Evolutionary conservation across 2,888 invertebrate species (phyloP), one percentile per base, ranked within the genome.

Genomic region (Anthophora plumipes): DNA sequence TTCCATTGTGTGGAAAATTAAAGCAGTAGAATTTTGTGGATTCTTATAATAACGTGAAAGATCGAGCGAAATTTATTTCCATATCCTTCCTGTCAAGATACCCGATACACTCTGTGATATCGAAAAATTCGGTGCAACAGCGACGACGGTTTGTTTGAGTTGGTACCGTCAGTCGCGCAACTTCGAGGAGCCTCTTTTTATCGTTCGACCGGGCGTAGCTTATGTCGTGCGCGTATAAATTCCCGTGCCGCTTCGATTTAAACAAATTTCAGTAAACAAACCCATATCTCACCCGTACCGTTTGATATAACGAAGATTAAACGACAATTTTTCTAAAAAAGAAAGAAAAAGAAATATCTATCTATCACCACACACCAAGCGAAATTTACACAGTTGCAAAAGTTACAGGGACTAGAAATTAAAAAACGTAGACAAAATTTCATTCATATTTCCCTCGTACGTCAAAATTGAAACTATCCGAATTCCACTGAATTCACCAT

Each of bases 191-290:
- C 14, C 22, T 22, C 60, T 60, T 14, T 41, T 39, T 41, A 41
- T 60, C 43, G 11, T 25, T 61, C 11, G 22, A 61, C 61, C 43
- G 61, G 6, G 12, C 4, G 25, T 25, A n/a, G 25, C 3, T 46
- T 17, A 17, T 7, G 43, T 61, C 43, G 17, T 17, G 17, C 25
- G 43, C 11, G 11, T 43, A 61, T 43, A 46, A 61, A 61, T 43
- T 17, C 25, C 43, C 17, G 43, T 5, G 5, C 17, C 17, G 17
- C 2, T n/a, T 43, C 61, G 43, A 61, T 11, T 46, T 46, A 46
- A 61, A 46, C 43, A 43, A 61, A 61, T 43, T 46, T 3, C n/a
- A 17, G 43, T 43, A 46, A 46, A 61, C 43, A 61, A 61, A 61
- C 17, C 43, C 22, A 46, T 64, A 50, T 64, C 37, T 64, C 37